Evolutionary conservation across 2,113 vertebrate species (phyloP).

Genomic region (Motacilla alba): DNA sequence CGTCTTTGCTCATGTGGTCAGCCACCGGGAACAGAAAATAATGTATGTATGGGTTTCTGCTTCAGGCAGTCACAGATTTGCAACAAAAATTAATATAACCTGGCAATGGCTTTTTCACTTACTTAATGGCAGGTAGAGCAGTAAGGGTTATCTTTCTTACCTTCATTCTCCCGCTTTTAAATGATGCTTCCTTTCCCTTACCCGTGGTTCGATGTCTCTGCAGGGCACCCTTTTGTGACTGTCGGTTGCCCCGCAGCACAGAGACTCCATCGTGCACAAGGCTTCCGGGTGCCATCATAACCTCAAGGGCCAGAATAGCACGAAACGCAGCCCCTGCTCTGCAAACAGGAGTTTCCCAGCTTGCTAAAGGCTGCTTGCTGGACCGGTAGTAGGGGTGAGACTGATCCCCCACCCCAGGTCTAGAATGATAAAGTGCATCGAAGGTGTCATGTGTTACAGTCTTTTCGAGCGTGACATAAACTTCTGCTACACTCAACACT

Average conservation of each 20-base stretch:
- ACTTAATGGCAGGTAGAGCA: background rate
- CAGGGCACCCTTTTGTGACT: background rate
- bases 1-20: background rate
- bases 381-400: background rate
- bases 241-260: background rate
- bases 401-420: accelerated
- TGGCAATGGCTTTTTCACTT: background rate
- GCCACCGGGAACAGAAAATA: background rate
- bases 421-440: background rate
- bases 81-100: background rate
- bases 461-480: background rate
- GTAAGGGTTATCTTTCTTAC: background rate
- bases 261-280: background rate
- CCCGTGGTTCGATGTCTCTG: background rate
- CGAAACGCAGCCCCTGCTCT: background rate
- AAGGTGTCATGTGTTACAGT: background rate
- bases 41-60: background rate
- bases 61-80: background rate
- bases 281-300: background rate
- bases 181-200: background rate
- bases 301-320: background rate
- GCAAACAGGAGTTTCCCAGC: background rate
- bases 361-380: background rate
- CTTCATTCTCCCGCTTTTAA: background rate
- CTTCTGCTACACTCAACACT: background rate